Evolutionary conservation across 2,797 vertebrate genomes (phyloP).

Genomic region (Bovichtus variegatus): DNA sequence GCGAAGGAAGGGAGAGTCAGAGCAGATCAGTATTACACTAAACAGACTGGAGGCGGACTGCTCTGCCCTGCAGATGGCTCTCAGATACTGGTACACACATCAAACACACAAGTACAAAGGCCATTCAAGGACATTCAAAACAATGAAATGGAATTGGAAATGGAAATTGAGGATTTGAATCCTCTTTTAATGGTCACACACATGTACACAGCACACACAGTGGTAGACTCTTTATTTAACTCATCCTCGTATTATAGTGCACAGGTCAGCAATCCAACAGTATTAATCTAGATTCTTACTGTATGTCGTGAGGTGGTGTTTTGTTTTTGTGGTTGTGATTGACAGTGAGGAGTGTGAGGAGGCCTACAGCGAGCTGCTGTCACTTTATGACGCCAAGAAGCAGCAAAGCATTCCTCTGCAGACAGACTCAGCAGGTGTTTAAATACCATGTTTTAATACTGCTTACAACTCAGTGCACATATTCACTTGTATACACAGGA

Average conservation of each 20-base stretch:
- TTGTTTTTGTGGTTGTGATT: slow-evolving; percentile 69
- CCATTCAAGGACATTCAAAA: slow-evolving; percentile 10
- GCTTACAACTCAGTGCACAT: slow-evolving; percentile 1
- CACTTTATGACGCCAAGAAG: slow-evolving; percentile 78
- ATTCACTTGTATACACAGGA: slow-evolving; percentile 21
- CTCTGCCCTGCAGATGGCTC: slow-evolving; percentile 87
- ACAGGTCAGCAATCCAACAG: slow-evolving; percentile 14
- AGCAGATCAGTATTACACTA: slow-evolving; percentile 86
- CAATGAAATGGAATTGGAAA: slow-evolving; percentile 5
- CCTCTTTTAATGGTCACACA: no score
- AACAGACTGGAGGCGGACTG: slow-evolving; percentile 86
- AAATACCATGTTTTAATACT: slow-evolving; percentile 43
- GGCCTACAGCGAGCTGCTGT: slow-evolving; percentile 85
- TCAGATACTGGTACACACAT: slow-evolving; percentile 87
- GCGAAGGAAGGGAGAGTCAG: slow-evolving; percentile 86
- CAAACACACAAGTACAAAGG: slow-evolving; percentile 9
- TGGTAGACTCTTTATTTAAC: no score
- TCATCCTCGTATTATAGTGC: no score
- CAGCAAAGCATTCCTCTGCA: slow-evolving; percentile 60
- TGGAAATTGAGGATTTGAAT: no score
- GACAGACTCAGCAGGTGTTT: slow-evolving; percentile 68
- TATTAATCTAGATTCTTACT: slow-evolving; percentile 3
- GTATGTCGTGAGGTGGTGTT: slow-evolving; percentile 8
- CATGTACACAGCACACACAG: no score
- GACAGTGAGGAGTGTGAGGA: slow-evolving; percentile 91